Base-by-base conservation (phyloP, 1,140 invertebrate genomes). In the Monomorium pharaonis region DNA sequence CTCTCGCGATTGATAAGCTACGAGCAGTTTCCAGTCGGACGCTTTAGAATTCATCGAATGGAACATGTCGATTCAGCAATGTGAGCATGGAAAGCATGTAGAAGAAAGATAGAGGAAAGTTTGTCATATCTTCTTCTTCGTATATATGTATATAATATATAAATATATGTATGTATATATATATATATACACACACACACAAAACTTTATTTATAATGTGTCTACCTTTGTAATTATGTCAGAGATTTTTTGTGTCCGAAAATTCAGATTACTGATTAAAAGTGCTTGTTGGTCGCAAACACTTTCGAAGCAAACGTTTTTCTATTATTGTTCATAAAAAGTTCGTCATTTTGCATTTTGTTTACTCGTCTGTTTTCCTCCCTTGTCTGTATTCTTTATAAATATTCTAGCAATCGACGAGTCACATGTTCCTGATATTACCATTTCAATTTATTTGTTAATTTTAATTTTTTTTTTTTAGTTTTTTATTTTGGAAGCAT, bases 11-110 rank as follows among this genome's bases (percentile, higher is more conserved):
- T 74, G 78, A 83, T 83, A 77, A 84, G 47, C 81, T 77, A 75
- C 56, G 74, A 77, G 58, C 21, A 72, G 21, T 77, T 84, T 84
- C 74, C 81, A 77, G 81, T 84, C 33, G 81, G 58, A 51, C 72
- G 81, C 81, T 84, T 84, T 84, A 27, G 81, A 84, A 77, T 67
- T 62, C 56, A 84, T 76, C 58, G 81, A 77, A 84, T 51, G 60
- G 44, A 75, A 83, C 78, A 37, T 54, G 62, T 60, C 78, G 67
- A 74, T 72, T 72, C 67, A 58, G 78, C 67, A 42, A 56, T 67
- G 67, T 47, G 47, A 33, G 37, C 16, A 54, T 9, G 24, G 24
- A 37, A 49, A 37, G 37, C 4, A n/a, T 2, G 42, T 16, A 9
- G 16, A 42, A 37, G 47, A n/a, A 49, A 44, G 33, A 33, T 7